Base-by-base conservation (phyloP, 1,140 invertebrate genomes). In the Eurosta solidaginis region DNA sequence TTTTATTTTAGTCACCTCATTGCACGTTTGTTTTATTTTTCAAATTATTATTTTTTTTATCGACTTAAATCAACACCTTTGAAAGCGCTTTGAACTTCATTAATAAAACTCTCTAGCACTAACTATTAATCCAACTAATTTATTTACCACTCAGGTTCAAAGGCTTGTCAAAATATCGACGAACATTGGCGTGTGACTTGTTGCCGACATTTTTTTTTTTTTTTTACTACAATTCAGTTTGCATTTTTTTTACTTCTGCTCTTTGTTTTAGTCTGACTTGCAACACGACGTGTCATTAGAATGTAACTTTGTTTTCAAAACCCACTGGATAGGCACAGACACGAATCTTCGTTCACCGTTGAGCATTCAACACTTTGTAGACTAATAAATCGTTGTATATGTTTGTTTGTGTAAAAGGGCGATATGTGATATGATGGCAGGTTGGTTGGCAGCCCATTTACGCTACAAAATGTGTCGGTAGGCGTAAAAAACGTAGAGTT, bases 361-460 rank as follows among this genome's bases (percentile, higher is more conserved):
- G 40, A 68, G 5, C 17, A 20, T 10, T n/a, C 59, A 27, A 17
- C 59, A 68, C 59, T 33, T 68, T n/a, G 59, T 68, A 68, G 59
- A 68, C 59, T 68, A 68, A 68, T 68, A 68, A 68, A 68, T 68
- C 14, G 59, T n/a, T n/a, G n/a, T n/a, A n/a, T n/a, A n/a, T 68
- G 59, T 42, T 20, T 68, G 33, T 20, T 42, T n/a, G 33, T 63
- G 59, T 40, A 33, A 40, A 17, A n/a, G 59, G 59, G 59, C 27
- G 59, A 6, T 10, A 22, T 14, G 36, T 36, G 33, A 7, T 17
- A n/a, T 29, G 54, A 4, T 33, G 27, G 59, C n/a, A 40, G 59
- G 59, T 68, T 36, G 59, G 59, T 68, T 68, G 59, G 59, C 59
- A 20, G 59, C 33, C 59, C 59, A 68, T 68, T 68, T n/a, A 68